Conservation (phyloP, 2,888 invertebrate species). For the Andrena fulva region DNA sequence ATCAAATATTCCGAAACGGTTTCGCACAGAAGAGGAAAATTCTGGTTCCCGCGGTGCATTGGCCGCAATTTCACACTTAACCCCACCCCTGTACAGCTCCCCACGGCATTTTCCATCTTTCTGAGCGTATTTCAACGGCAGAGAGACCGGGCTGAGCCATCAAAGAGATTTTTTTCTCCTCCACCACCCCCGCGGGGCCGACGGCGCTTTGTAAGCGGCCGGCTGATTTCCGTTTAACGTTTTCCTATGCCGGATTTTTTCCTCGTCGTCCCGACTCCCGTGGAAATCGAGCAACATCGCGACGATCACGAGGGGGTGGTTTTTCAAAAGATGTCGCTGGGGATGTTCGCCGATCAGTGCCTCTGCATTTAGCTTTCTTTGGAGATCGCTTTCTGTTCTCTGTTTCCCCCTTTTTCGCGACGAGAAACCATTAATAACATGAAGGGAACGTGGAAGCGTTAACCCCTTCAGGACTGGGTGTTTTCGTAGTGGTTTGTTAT, state of each 20-base stretch:
- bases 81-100: conserved; percentile 36
- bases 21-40: conserved; percentile 47
- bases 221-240: conserved; percentile 80
- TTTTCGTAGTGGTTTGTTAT: too few relatives aligned
- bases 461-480: neutral
- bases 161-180: conserved; percentile 75
- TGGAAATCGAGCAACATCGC: conserved; percentile 33
- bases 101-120: conserved; percentile 73
- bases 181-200: conserved; percentile 55
- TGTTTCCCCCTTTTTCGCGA: neutral
- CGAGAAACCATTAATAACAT: neutral
- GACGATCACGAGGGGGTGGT: conserved; percentile 19
- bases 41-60: conserved; percentile 49
- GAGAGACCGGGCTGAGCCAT: conserved; percentile 68
- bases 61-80: conserved; percentile 79
- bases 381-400: neutral
- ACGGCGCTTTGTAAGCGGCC: conserved; percentile 64
- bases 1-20: conserved; percentile 41
- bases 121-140: conserved; percentile 68
- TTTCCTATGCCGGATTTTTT: conserved; percentile 68
- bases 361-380: conserved; percentile 1
- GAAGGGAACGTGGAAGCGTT: neutral
- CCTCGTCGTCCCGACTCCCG: neutral
- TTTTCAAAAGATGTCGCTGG: conserved; percentile 35
- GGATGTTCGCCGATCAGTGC: conserved; percentile 12